Base-by-base conservation (phyloP, 1,140 invertebrate genomes). In the Phymastichus coffea region DNA sequence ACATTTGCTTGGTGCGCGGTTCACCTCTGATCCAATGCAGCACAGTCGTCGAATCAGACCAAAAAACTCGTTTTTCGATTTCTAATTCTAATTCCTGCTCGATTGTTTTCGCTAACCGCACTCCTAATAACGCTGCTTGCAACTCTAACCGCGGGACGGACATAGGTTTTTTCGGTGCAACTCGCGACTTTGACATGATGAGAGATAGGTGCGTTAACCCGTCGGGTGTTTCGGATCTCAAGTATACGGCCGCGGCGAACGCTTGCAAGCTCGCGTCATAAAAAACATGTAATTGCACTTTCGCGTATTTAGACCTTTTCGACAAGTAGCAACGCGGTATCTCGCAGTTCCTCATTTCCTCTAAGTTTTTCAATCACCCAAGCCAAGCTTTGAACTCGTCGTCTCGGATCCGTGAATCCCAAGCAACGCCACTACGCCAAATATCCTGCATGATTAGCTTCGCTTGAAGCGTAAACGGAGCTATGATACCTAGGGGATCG, bases 401-500 rank as follows among this genome's bases (percentile, higher is more conserved):
- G 9, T 49, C 56, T 22, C 17, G 19, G 2, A 66, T 19, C 19
- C n/a, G n/a, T n/a, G n/a, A n/a, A 35, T 64, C 52, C 62, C 62
- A 64, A 14, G 12, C 4, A n/a, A 60, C 56, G n/a, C 37, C 33
- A 14, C 37, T 41, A 7, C 3, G 3, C 69, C 72, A 75, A 17
- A 73, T 60, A 8, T 71, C 57, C 64, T 78, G 76, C 2, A 80
- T 49, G 3, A 79, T 38, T 9, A 76, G 73, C 66, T 76, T 77
- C 22, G 60, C 40, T 47, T 64, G 66, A 28, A 76, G 70, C 10
- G 58, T 64, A 40, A 74, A 68, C 12, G 74, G 73, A 14, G 69
- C 52, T 12, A 78, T 26, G 53, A 73, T 70, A 23, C 74, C 76
- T 10, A 74, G 63, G 2, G 73, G 68, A 47, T 79, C 76, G 62